Conservation (phyloP, 2,888 invertebrate species). For the Drosophila nigritarsus region DNA sequence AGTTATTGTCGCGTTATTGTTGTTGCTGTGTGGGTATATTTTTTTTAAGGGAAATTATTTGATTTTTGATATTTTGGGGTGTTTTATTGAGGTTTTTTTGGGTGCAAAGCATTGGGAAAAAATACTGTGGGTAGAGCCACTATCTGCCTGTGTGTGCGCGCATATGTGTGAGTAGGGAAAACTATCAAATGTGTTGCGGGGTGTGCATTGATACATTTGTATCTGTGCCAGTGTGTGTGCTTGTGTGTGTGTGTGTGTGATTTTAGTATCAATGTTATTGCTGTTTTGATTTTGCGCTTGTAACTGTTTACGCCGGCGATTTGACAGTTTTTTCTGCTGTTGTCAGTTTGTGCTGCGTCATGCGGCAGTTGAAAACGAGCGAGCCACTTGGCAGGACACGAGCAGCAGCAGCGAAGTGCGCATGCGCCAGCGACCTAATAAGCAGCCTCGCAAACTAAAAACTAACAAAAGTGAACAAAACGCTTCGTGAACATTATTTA, state of each 20-base stretch:
- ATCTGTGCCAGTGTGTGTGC: constrained; percentile 14
- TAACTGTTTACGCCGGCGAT: constrained; percentile 51
- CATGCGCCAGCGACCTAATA: constrained; percentile 58
- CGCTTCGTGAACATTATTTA: constrained; percentile 6
- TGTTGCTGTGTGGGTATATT: constrained; percentile 37
- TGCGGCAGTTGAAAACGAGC: constrained; percentile 82
- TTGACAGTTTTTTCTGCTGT: constrained; percentile 64
- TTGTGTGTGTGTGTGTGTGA: constrained; percentile 58
- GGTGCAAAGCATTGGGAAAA: constrained; percentile 52
- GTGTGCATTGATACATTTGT: constrained; percentile 51
- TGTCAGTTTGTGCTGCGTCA: constrained; percentile 81
- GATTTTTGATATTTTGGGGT: constrained; percentile 85
- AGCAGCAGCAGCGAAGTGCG: constrained; percentile 64
- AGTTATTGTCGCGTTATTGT: constrained; percentile 55
- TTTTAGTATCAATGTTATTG: constrained; percentile 79
- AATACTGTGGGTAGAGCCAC: constrained; percentile 50
- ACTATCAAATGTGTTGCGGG: constrained; percentile 70
- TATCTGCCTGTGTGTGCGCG: constrained; percentile 27
- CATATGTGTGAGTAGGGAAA: constrained; percentile 56
- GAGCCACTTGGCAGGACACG: constrained; percentile 84
- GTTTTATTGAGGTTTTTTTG: constrained; percentile 83
- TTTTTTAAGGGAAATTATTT: constrained; percentile 84
- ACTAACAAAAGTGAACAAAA: constrained; percentile 28
- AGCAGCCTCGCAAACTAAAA: constrained; percentile 30
- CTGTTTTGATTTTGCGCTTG: constrained; percentile 78